These are phyloP conservation scores for Homarus americanus DNA, from an alignment of 1,140 invertebrate species.

Conservation along the genomic window DNA sequence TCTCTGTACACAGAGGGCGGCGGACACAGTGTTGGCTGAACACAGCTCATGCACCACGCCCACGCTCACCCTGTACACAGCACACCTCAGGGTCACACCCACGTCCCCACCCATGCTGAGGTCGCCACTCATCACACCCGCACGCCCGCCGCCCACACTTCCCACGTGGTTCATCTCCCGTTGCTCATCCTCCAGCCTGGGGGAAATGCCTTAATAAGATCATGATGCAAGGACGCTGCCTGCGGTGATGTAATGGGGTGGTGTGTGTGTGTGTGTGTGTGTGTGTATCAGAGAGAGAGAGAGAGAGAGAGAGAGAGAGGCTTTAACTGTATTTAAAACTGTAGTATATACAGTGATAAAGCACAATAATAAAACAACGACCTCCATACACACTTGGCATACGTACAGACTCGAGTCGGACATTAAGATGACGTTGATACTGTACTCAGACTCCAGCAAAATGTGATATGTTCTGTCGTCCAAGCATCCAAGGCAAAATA, in stretches of 20 bases:
- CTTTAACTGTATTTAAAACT: no score
- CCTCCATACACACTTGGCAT: no score
- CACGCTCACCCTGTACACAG: slow-evolving; percentile 35
- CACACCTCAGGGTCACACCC: slow-evolving; percentile 56
- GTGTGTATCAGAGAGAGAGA: neutral
- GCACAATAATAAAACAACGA: no score
- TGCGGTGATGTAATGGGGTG: neutral
- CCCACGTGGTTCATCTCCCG: slow-evolving; percentile 52
- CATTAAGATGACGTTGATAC: no score
- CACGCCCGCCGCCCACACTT: neutral
- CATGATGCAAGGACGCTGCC: no score
- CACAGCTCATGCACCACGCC: slow-evolving; percentile 54
- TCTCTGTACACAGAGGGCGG: slow-evolving; percentile 51
- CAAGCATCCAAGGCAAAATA: no score
- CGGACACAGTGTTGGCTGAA: slow-evolving; percentile 30
- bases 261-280: neutral
- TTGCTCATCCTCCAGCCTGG: slow-evolving; percentile 46
- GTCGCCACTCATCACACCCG: neutral
- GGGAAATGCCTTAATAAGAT: neutral
- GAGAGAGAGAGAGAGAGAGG: slow-evolving; percentile 38
- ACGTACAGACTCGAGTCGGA: no score
- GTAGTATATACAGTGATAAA: no score
- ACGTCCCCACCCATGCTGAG: slow-evolving; percentile 51
- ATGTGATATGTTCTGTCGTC: no score
- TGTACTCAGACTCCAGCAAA: no score